phyloP scores from a whole-genome alignment of 2,888 invertebrate genomes.

The Odontocolon sp. region DNA sequence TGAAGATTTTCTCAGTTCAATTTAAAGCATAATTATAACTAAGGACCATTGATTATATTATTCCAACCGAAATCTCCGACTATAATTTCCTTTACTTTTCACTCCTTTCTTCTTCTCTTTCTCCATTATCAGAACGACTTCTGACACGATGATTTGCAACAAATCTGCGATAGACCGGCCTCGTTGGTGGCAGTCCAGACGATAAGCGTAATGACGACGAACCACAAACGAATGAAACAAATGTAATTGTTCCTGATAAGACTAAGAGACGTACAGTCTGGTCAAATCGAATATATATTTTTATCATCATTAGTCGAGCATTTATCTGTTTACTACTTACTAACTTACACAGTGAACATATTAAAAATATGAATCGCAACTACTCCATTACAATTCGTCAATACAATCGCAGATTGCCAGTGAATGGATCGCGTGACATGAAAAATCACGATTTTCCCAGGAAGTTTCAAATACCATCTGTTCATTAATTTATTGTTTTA shows the following conservation, averaged over 20 bases:
- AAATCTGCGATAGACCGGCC: not conserved
- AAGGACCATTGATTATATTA: not conserved
- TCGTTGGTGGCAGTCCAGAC: not conserved
- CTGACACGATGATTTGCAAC: not conserved
- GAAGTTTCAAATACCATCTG: too few species aligned
- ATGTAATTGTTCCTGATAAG: constrained; percentile 16
- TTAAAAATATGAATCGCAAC: not conserved
- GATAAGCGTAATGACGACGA: constrained; percentile 4
- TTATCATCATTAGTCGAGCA: not conserved
- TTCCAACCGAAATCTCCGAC: too few species aligned
- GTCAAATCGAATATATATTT: not conserved
- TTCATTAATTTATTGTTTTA: not conserved
- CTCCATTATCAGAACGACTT: not conserved
- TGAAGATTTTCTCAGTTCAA: too few species aligned
- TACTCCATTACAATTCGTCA: not conserved
- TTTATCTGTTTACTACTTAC: not conserved
- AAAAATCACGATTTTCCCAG: not conserved
- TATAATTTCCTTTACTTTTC: not conserved
- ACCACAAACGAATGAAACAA: not conserved
- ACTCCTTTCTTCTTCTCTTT: not conserved
- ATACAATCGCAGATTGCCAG: not conserved
- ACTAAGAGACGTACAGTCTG: not conserved
- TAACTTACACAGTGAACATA: not conserved
- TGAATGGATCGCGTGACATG: too few species aligned
- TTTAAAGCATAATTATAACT: not conserved